These are phyloP conservation scores for Anastrepha obliqua DNA, from an alignment of 1,140 invertebrate species.

Conservation along the genomic window DNA sequence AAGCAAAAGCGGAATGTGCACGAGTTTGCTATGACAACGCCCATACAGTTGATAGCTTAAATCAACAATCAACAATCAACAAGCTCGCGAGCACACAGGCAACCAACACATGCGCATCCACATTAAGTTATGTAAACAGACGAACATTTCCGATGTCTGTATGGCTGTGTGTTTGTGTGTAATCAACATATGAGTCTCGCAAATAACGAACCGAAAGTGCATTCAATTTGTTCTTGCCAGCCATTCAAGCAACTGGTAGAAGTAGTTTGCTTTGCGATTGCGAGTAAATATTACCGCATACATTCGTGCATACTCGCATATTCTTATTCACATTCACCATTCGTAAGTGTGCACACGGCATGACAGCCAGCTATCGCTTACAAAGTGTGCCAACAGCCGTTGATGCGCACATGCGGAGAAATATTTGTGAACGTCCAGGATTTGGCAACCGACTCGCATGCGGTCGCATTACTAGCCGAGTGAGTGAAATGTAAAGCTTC, in stretches of 20 bases:
- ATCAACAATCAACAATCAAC: slow-evolving; percentile 50
- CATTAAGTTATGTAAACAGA: slow-evolving; percentile 30
- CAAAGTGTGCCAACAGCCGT: slow-evolving; percentile 15
- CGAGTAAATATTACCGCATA: neutral
- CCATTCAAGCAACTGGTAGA: slow-evolving; percentile 4
- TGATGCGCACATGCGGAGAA: neutral
- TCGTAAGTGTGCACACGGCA: too few relatives aligned
- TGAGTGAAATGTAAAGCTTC: slow-evolving; percentile 15
- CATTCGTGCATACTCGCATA: neutral
- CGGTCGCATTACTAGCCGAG: neutral
- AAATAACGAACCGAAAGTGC: slow-evolving; percentile 34
- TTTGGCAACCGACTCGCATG: neutral
- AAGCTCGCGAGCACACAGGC: neutral
- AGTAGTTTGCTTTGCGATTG: slow-evolving; percentile 9
- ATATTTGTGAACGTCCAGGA: neutral
- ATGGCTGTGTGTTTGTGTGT: neutral
- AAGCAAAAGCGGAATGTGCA: neutral
- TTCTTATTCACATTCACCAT: neutral
- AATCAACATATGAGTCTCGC: neutral
- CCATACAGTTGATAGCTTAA: slow-evolving; percentile 20
- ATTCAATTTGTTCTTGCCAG: slow-evolving; percentile 27
- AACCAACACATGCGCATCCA: neutral
- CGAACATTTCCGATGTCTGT: slow-evolving; percentile 6
- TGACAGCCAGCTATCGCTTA: slow-evolving; percentile 9
- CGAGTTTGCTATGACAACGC: slow-evolving; percentile 17